Evolutionary conservation across 2,797 vertebrate genomes (phyloP), one percentile per base, ranked within the genome.

Genomic region (Gorsachius magnificus): DNA sequence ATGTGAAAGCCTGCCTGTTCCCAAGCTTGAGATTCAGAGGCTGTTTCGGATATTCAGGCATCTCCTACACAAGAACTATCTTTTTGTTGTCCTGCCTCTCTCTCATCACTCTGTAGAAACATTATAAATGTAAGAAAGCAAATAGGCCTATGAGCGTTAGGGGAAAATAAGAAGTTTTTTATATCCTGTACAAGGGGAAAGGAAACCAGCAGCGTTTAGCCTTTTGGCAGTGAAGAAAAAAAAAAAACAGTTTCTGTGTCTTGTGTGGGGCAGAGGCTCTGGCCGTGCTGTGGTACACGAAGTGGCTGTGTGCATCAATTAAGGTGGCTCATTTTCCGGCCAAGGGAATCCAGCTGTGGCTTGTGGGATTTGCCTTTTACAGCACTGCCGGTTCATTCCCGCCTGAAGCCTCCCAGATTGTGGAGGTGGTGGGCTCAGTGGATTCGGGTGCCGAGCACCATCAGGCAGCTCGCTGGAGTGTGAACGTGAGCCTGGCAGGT

Each of bases 251-350:
- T 66, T 87, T 70, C 64, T 90, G 29, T 66, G 16, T n/a, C 38
- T 36, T 35, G 7, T 17, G 35, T 0, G 0, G 29, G 31, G 11
- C 41, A 78, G 83, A 78, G 26, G 5, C 13, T 63, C 46, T 8
- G 13, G 3, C 50, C 3, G 0, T 35, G 4, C 33, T 28, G 19
- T 13, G 16, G 51, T 24, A 46, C 17, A 4, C 0, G 2, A 35
- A 54, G 22, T 14, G 51, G 3, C 38, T 77, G 29, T 16, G 13
- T 51, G 56, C 68, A 6, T 43, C 1, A 2, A 15, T 48, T 43
- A 66, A 43, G 38, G 56, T 12, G 13, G 18, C 25, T 87, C 28
- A 12, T 60, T 78, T 92, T 60, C 81, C 84, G 50, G 41, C 66
- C 31, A 24, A 36, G 53, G 58, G 50, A 65, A 43, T 36, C 36